Base-by-base conservation (phyloP, 2,113 vertebrate species). In the Macheiramphus alcinus region DNA sequence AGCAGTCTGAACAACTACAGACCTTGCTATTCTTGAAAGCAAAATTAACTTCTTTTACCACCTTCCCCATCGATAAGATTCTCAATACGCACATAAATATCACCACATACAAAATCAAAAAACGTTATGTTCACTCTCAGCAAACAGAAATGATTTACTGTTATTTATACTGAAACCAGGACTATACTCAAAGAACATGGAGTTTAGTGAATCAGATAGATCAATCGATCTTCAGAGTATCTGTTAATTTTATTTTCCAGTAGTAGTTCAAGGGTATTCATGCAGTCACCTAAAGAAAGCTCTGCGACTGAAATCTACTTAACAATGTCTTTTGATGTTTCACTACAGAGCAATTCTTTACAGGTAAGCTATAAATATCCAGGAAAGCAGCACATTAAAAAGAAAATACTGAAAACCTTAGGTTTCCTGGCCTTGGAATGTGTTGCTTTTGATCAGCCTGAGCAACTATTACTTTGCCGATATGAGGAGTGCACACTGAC, bases 381-480 rank as follows among this genome's bases (percentile, higher is more conserved):
- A 89, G 29, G 62, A 34, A 73, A 95, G 76, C 7, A 82, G 71
- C 13, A 36, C 47, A 86, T 76, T 78, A 70, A 90, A 93, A 94
- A 70, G 66, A 88, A 94, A 95, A 95, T 45, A 63, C 74, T 56
- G 66, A 91, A 93, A 95, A 59, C 55, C 72, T 94, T 52, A 29
- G 42, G 45, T 56, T 94, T 94, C 50, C 86, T 88, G 75, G 90
- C 62, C 70, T 80, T 82, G 61, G 70, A 70, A 91, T 59, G 63
- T 63, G 16, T 79, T 85, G 71, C 85, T 94, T 96, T 96, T 95
- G 91, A 97, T 96, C 84, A 96, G 58, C 45, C 73, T 50, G 63
- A 92, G 80, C 67, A 86, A 80, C 86, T 83, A 83, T 91, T 84
- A 94, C 80, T 94, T 66, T 88, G 90, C 91, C 66, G 29, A 75